Base-by-base conservation (phyloP, 1,140 invertebrate species). In the Drosophila melanica region DNA sequence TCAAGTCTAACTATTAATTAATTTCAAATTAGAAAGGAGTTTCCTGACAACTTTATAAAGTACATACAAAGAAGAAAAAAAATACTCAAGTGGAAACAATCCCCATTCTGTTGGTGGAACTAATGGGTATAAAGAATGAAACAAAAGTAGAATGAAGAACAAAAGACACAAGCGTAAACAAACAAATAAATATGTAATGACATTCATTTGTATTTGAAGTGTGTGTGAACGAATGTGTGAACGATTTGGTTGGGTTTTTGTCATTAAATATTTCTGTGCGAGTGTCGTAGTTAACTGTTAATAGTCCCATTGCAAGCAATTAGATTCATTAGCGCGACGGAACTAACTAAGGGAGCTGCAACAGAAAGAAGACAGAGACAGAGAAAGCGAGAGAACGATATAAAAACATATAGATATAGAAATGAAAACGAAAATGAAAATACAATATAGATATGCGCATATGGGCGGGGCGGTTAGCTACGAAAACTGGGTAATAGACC, bases 291-390 rank as follows among this genome's bases (percentile, higher is more conserved):
- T 62, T 73, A 73, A 73, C 64, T 79, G 77, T 71, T 81, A 80
- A 79, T 78, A 72, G 78, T 81, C 77, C 78, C 78, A 81, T 73
- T 71, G 77, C 78, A 57, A 76, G 78, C 78, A 81, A 81, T 81
- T 81, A 80, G 68, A 55, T 72, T 79, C 78, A 81, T 81, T 81
- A 76, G 67, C 64, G 64, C 55, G 44, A 54, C 42, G 55, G 54
- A 44, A 14, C 23, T 51, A 42, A 27, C 20, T 42, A 44, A 23
- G 42, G 45, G 39, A 37, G 30, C 42, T 14, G 18, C 57, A 11
- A 47, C 23, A 0, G 12, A 14, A 7, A 30, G 41, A 0, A 7
- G 8, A 10, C 10, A 30, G n/a, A n/a, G 2, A n/a, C 11, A 1
- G 14, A 10, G 39, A 33, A 9, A n/a, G 18, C 7, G 30, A 9